Evolutionary conservation across 2,888 invertebrate species (phyloP).

Genomic region (Acanthacorydalis orientalis): DNA sequence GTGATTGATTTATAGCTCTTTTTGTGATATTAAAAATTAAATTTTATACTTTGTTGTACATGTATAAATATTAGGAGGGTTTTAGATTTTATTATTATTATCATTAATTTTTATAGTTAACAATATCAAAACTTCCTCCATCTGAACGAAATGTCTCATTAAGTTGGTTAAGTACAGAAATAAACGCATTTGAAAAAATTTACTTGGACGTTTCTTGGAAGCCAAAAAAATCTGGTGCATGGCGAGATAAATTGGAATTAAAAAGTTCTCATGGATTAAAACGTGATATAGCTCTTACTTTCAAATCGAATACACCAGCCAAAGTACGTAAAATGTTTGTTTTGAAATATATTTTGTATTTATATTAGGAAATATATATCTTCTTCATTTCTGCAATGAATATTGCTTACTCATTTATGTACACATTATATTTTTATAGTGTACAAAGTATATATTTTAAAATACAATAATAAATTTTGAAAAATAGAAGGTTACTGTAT

Average conservation of each 20-base stretch:
- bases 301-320: conserved; percentile 31
- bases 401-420: too few species aligned
- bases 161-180: conserved; percentile 33
- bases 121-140: conserved; percentile 31
- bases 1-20: not conserved
- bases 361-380: not conserved
- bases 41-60: too few species aligned
- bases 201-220: conserved; percentile 44
- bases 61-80: too few species aligned
- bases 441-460: too few species aligned
- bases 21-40: not conserved
- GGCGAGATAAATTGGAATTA: conserved; percentile 41
- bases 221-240: conserved; percentile 37
- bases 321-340: conserved; percentile 14
- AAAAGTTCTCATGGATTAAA: conserved; percentile 44
- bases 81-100: too few species aligned
- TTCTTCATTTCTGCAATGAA: not conserved
- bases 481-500: not conserved
- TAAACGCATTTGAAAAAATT: conserved; percentile 36
- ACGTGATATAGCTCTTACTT: conserved; percentile 45
- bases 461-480: not conserved
- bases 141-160: conserved; percentile 37
- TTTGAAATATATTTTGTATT: not conserved
- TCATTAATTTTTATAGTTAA: conserved; percentile 26
- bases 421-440: too few species aligned